phyloP scores from a whole-genome alignment of 2,888 invertebrate species.

The Oligia latruncula region DNA sequence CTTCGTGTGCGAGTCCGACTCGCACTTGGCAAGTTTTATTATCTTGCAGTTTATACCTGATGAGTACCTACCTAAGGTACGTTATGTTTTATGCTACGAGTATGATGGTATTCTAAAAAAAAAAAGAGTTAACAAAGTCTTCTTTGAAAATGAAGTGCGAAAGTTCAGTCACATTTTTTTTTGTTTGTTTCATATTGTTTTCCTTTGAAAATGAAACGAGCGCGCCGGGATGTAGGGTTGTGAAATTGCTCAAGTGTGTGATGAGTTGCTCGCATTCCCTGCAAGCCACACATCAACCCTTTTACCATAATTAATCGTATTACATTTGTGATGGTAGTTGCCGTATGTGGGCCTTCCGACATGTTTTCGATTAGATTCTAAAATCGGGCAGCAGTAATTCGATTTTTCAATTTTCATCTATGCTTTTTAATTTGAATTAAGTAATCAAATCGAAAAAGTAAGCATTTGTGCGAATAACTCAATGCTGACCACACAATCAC shows the following conservation, averaged over 20 bases:
- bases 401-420: conserved; percentile 3
- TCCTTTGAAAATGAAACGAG: conserved; percentile 13
- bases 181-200: conserved; percentile 36
- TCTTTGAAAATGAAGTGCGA: conserved; percentile 11
- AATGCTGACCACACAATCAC: neutral
- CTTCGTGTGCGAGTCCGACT: no score
- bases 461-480: conserved; percentile 9
- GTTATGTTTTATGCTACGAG: neutral
- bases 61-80: no score
- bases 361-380: neutral
- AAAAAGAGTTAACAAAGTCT: conserved; percentile 4
- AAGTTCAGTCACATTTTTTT: conserved; percentile 23
- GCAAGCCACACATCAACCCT: conserved; percentile 32
- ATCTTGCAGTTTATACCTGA: neutral
- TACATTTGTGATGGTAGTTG: conserved; percentile 13
- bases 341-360: neutral
- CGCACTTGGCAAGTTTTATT: neutral
- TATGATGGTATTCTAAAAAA: neutral
- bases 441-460: neutral
- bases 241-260: conserved; percentile 40
- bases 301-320: conserved; percentile 47
- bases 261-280: conserved; percentile 42
- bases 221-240: neutral
- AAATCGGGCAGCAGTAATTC: neutral
- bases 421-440: neutral